Evolutionary conservation across 2,888 invertebrate genomes (phyloP), one percentile per base, ranked within the genome.

Genomic region (Nudaria mundana): DNA sequence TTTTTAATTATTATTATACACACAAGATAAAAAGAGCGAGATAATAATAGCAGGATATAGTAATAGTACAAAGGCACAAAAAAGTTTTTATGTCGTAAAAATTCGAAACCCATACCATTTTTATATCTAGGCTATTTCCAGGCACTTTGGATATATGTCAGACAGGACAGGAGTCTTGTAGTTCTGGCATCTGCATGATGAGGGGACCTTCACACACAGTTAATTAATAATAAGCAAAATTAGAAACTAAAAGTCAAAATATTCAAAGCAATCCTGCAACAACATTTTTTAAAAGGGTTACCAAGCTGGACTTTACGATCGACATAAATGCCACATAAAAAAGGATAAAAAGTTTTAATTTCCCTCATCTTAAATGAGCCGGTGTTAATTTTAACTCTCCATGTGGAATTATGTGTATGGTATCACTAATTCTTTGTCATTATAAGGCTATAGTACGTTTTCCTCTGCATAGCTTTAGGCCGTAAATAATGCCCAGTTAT

Each of bases 291-390:
- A 80, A 79, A 81, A 82, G 74, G 77, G 76, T 76, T 75, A 42
- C 51, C 60, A 46, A 69, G 66, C 62, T 59, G 71, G 71, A 67
- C 70, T 87, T 88, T 84, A 88, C 69, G 85, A 78, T 60, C 59
- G 59, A 73, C 76, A 82, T 85, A 81, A 86, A 83, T 85, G 86
- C 79, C 87, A 82, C 85, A 85, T 86, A 85, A 87, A 87, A 76
- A 84, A 79, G 78, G 81, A 80, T 84, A 79, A 83, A 71, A 74
- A 73, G 69, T 84, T 86, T 86, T 86, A 85, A 87, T 86, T 87
- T 85, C 83, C 74, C 71, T 65, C 74, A 52, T 63, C 68, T 77
- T 71, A 81, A 85, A 86, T 83, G 78, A 82, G 76, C 66, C 72
- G 74, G 83, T 72, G 87, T 86, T 87, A 86, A 87, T 86, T 86